A percentile compares a stretch with the other conserved stretches of the same genome.
These are phyloP conservation scores for Anguilla rostrata DNA, from an alignment of 2,113 vertebrate species.

Conservation along the genomic window DNA sequence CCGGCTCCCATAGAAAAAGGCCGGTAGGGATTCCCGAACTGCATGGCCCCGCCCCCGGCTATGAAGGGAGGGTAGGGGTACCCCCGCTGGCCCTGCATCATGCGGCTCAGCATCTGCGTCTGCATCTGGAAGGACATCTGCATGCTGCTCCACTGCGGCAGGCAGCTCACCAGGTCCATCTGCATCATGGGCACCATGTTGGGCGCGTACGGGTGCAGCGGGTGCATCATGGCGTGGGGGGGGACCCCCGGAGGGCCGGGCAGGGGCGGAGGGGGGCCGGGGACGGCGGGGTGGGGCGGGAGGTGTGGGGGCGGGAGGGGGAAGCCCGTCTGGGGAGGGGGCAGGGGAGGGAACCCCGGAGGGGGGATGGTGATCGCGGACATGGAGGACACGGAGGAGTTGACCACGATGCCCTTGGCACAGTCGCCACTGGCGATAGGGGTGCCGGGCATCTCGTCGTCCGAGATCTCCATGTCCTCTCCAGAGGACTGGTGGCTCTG, in stretches of 20 bases:
- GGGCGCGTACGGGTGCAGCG: conserved; percentile 7
- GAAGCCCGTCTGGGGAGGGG: conserved; percentile 59
- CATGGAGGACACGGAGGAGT: conserved; percentile 62
- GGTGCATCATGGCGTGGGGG: conserved; percentile 64
- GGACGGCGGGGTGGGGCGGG: conserved; percentile 50
- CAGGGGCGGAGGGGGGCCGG: conserved; percentile 50
- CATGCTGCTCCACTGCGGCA: conserved; percentile 91
- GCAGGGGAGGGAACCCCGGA: conserved; percentile 72
- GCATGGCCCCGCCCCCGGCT: conserved; percentile 64
- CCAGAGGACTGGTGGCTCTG: conserved; percentile 76
- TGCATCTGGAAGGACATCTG: conserved; percentile 99
- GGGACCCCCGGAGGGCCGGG: conserved; percentile 58
- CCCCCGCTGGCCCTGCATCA: conserved; percentile 85
- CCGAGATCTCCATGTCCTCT: conserved; percentile 77
- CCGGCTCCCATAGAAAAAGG: conserved; percentile 74
- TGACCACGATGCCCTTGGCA: conserved; percentile 79
- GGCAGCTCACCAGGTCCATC: conserved; percentile 88
- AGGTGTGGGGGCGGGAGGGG: conserved; percentile 47
- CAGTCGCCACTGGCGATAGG: conserved; percentile 73
- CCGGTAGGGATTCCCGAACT: conserved; percentile 81
- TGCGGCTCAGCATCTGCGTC: conserved; percentile 96
- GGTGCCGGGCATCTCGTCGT: conserved; percentile 67
- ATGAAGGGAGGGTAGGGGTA: conserved; percentile 86
- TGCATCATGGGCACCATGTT: conserved; percentile 88
- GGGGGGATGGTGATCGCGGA: conserved; percentile 72